A percentile compares a stretch with the other conserved stretches of the same genome.
These are phyloP conservation scores for Prionace glauca DNA, from an alignment of 2,797 vertebrate genomes.

Conservation along the genomic window DNA sequence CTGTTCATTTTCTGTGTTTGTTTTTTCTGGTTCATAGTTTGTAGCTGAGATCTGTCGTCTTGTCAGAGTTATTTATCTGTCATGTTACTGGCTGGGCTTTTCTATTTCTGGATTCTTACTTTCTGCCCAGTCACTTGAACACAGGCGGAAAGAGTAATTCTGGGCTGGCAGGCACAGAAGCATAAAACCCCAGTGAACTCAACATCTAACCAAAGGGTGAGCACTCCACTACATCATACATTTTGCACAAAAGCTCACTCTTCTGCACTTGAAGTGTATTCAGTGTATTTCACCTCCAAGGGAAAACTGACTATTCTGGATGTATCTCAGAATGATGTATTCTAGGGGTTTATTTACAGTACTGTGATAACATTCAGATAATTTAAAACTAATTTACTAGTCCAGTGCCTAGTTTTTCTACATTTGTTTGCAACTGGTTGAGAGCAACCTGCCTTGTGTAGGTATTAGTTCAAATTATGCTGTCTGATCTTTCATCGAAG, in stretches of 20 bases:
- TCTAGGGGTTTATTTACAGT: not conserved
- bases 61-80: not conserved
- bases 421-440: not conserved
- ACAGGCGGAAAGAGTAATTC: not conserved
- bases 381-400: not conserved
- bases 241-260: not conserved
- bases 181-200: not conserved
- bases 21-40: not conserved
- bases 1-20: not conserved
- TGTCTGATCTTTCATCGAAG: not conserved
- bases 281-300: not conserved
- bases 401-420: not conserved
- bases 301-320: not conserved
- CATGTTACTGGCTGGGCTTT: not conserved
- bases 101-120: not conserved
- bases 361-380: not conserved
- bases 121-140: not conserved
- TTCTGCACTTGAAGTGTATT: not conserved
- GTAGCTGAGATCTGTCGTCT: not conserved
- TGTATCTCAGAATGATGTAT: not conserved
- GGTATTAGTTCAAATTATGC: not conserved
- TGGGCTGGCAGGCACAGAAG: not conserved
- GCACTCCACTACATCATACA: not conserved
- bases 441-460: not conserved
- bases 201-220: not conserved